Percentiles rank a stretch among this genome's conserved stretches.
Conservation (phyloP, 2,797 vertebrate genomes). For the Myoxocephalus aenaeus region DNA sequence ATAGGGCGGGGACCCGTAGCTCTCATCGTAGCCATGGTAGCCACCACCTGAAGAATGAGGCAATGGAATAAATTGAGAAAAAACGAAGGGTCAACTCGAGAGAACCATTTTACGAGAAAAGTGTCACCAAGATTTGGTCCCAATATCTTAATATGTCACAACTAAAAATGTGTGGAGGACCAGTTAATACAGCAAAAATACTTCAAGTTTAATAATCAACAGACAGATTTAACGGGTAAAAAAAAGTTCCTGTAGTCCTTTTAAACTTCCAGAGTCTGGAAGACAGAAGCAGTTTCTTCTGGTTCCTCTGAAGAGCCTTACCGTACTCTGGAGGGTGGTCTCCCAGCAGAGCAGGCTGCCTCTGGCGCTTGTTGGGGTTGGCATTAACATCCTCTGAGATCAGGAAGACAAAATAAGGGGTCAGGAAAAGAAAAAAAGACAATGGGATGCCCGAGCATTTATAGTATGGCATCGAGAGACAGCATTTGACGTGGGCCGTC, state of each 20-base stretch:
- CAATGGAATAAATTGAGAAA: background rate
- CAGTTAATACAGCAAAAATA: background rate
- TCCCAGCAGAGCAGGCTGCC: conserved; percentile 93
- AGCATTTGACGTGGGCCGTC: background rate
- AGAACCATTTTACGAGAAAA: background rate
- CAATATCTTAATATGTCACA: background rate
- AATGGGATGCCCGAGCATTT: conserved; percentile 4
- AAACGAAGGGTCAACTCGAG: background rate
- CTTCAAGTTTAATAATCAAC: background rate
- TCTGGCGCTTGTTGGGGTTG: conserved; percentile 94
- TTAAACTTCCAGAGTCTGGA: background rate
- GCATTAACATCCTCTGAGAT: conserved; percentile 80
- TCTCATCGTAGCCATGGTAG: conserved; percentile 90
- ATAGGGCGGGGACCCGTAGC: conserved; percentile 90
- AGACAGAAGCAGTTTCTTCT: background rate
- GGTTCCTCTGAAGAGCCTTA: conserved; percentile 72
- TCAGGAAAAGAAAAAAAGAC: background rate
- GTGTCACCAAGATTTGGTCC: background rate
- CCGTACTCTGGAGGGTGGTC: conserved; percentile 95
- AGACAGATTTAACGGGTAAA: background rate
- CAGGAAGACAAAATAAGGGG: conserved; percentile 35
- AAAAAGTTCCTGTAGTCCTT: no score
- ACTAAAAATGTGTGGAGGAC: conserved; percentile 12
- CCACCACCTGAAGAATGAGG: conserved; percentile 81
- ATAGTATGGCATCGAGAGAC: background rate